Evolutionary conservation across 1,140 invertebrate species (phyloP), one percentile per base, ranked within the genome.

Genomic region (Papilio polytes): DNA sequence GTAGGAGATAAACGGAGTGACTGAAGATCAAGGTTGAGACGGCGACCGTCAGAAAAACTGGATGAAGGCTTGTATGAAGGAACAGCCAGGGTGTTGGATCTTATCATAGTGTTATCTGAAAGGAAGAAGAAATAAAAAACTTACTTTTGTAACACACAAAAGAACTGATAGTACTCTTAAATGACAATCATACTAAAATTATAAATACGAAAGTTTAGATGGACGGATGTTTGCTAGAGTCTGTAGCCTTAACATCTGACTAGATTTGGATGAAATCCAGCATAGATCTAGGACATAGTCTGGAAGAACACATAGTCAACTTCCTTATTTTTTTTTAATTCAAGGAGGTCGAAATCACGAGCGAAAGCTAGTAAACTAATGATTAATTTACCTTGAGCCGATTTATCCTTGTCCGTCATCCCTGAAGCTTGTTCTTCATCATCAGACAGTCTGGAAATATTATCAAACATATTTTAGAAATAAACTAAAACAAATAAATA

Each of bases 1-100:
- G 91, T 94, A 1, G 91, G 92, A 8, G 92, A 94, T n/a, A 95
- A 80, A 18, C 92, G 85, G 20, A 95, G 81, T 0, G 92, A 93
- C 77, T 93, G 92, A 53, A 95, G 80, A 77, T 95, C 92, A 3
- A 94, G 85, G 73, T 95, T 94, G 53, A 95, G 78, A 31, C 86
- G 90, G 8, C 93, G 87, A 26, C 91, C 89, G 46, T 87, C 90
- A 4, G 91, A 87, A 78, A 90, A 92, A 82, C 89, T 92, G 41
- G 91, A 87, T 79, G 90, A 88, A 72, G 92, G 94, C 82, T 94
- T 95, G 81, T 94, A 94, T 48, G 92, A 92, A 74, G 94, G 94
- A 78, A 95, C 94, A 96, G 81, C 96, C 95, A 89, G 95, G 88
- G 90, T 97, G 95, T 90, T 97, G 95, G 91, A 97, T 94, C 80